A percentile compares a stretch with the other conserved stretches of the same genome.
These are phyloP conservation scores for Hapalemur alaotrensis DNA, from an alignment of 2,797 vertebrate species.

Conservation along the genomic window DNA sequence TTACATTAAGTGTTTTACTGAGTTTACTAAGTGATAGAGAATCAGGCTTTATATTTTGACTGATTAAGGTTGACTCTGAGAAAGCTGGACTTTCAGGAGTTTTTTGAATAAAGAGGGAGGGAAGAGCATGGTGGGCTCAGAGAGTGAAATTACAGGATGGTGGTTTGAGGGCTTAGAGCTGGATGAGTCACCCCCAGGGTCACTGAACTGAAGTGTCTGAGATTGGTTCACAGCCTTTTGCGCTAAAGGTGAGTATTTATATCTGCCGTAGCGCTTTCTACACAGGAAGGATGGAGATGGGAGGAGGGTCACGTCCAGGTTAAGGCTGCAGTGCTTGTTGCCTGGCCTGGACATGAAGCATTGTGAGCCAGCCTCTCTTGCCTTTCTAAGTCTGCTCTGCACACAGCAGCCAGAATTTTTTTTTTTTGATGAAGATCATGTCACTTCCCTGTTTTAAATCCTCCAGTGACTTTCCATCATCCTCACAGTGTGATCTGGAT, in stretches of 20 bases:
- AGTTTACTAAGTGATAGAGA: not conserved
- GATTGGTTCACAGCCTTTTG: not conserved
- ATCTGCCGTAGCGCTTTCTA: not conserved
- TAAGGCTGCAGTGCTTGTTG: not conserved
- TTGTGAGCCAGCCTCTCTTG: not conserved
- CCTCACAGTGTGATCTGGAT: not conserved
- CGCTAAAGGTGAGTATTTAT: not conserved
- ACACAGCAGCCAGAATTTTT: not conserved
- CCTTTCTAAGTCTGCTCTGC: not conserved
- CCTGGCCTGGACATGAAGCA: not conserved
- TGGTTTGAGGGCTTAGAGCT: not conserved
- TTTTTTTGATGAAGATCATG: not conserved
- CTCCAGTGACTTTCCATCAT: not conserved
- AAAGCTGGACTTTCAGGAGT: not conserved
- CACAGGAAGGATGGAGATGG: not conserved
- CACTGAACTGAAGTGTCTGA: not conserved
- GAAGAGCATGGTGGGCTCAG: not conserved
- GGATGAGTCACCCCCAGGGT: not conserved
- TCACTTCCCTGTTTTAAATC: not conserved
- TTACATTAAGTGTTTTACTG: not conserved
- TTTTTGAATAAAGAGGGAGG: not conserved
- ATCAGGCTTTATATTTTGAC: not conserved
- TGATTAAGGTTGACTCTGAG: not conserved
- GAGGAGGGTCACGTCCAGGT: not conserved
- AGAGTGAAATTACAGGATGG: not conserved